These are phyloP conservation scores for Antigone vipio DNA, from an alignment of 2,113 vertebrate species.

Conservation along the genomic window DNA sequence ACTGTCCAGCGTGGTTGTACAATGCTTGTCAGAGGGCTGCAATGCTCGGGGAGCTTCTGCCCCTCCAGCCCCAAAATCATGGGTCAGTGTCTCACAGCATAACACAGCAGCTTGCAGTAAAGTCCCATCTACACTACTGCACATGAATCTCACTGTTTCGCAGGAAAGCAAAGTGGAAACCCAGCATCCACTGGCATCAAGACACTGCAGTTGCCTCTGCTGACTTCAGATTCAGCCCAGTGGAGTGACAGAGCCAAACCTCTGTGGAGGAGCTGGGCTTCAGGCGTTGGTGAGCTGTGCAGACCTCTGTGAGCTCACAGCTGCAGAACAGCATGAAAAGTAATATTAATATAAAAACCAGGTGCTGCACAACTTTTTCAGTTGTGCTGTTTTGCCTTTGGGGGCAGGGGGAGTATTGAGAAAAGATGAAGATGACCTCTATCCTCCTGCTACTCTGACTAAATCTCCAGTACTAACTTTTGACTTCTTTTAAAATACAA, in stretches of 20 bases:
- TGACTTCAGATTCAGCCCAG: background rate
- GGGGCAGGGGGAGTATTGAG: background rate
- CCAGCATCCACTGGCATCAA: background rate
- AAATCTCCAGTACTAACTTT: background rate
- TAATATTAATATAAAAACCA: slow-evolving; percentile 3
- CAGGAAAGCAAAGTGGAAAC: slow-evolving; percentile 39
- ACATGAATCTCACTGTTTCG: background rate
- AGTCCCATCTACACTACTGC: background rate
- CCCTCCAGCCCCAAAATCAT: accelerated
- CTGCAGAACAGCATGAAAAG: background rate
- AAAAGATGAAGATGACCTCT: background rate
- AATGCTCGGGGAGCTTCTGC: background rate
- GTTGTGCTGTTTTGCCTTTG: background rate
- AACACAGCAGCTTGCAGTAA: background rate
- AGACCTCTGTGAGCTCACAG: background rate
- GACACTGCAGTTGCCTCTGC: background rate
- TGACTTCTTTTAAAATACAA: background rate
- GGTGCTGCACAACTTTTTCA: background rate
- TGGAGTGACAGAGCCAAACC: background rate
- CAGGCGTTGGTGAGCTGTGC: background rate
- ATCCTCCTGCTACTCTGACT: background rate
- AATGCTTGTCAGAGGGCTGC: background rate
- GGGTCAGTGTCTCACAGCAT: background rate
- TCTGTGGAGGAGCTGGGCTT: background rate
- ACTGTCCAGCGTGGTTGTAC: background rate